Base-by-base conservation (phyloP, 2,113 vertebrate species). In the Prionailurus viverrinus region DNA sequence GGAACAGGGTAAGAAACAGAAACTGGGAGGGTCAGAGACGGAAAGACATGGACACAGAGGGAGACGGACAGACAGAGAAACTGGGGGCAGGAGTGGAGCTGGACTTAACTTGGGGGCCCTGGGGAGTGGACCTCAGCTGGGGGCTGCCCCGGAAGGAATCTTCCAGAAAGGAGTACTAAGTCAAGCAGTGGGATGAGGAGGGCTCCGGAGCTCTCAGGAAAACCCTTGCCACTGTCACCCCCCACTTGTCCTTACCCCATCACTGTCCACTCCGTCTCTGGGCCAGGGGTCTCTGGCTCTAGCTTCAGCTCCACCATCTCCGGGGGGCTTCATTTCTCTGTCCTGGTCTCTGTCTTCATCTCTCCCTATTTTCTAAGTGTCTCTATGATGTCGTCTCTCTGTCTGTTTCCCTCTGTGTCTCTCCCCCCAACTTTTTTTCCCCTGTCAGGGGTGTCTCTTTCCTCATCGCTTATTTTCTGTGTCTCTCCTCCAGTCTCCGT, bases 1-100 rank as follows among this genome's bases (percentile, higher is more conserved):
- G 91, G 90, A 95, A 71, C 63, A 55, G 96, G 93, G 41, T 91
- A 63, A 78, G 96, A 93, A 98, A 98, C 96, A 97, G 97, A 96
- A 98, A 97, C 92, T 48, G 91, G 94, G 92, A 89, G 83, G 71
- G 71, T 36, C 92, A 33, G 95, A 85, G 94, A 73, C 11, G 14
- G 92, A 83, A 84, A 88, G 79, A 89, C 91, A 93, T 63, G 66
- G 61, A 73, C 88, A 14, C 53, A 9, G 45, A 48, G 53, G 36
- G n/a, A 71, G 15, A 80, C 39, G 48, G 82, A 45, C 88, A 63
- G 93, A n/a, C n/a, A 2, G 29, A 71, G 68, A 73, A 3, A 14
- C 39, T 36, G 36, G 48, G 74, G 91, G 69, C 36, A 36, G 39
- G 41, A 53, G 23, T 33, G 14, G 82, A 15, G 29, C 71, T 33